These are phyloP conservation scores for Drosophila kikkawai DNA, from an alignment of 1,140 invertebrate species.

Conservation along the genomic window DNA sequence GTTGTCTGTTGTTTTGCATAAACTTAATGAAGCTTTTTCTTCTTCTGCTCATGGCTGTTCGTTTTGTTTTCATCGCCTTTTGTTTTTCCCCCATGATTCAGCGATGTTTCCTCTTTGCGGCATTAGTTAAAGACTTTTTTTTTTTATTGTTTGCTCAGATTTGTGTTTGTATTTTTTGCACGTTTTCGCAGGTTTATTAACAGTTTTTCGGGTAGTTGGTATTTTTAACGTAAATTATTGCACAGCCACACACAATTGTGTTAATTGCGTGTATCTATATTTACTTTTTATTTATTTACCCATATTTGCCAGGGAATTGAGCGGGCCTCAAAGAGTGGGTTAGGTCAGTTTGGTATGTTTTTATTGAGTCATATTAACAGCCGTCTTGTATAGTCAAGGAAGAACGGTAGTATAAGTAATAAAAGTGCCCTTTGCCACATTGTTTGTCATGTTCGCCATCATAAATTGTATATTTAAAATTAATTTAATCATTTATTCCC, in stretches of 20 bases:
- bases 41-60: constrained; percentile 14
- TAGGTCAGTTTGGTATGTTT: constrained; percentile 14
- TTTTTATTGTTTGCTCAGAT: constrained; percentile 30
- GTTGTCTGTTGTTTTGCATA: constrained; percentile 57
- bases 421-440: neutral
- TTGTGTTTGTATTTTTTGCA: constrained; percentile 63
- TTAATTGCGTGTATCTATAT: constrained; percentile 45
- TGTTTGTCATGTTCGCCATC: neutral
- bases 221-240: constrained; percentile 51
- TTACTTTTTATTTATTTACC: constrained; percentile 22
- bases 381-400: no score
- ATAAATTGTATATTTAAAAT: neutral
- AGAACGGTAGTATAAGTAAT: neutral
- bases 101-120: constrained; percentile 32
- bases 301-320: constrained; percentile 21
- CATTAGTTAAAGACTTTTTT: constrained; percentile 37
- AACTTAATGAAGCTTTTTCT: constrained; percentile 56
- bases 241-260: constrained; percentile 29
- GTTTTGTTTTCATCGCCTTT: constrained; percentile 24
- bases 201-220: constrained; percentile 47
- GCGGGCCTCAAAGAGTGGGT: constrained; percentile 9
- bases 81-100: constrained; percentile 38
- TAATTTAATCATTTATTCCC: neutral
- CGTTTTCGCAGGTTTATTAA: constrained; percentile 59
- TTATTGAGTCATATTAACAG: neutral